Evolutionary conservation across 2,113 vertebrate genomes (phyloP), one percentile per base, ranked within the genome.

Genomic region (Microtus ochrogaster): DNA sequence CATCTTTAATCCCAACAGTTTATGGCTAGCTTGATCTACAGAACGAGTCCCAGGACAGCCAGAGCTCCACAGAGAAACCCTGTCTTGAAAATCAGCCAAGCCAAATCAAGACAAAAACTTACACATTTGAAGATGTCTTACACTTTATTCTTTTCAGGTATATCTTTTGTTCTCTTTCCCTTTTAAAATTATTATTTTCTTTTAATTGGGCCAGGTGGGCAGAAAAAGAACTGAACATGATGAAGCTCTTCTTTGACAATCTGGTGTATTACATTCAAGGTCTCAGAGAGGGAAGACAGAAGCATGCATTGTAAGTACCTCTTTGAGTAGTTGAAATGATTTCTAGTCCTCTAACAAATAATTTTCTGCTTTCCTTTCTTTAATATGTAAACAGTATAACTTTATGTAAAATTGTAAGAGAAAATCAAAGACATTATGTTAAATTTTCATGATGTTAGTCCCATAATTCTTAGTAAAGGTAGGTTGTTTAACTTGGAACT

Each of bases 221-320:
- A 14, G 99, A 99, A 98, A 99, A 99, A 98, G 99, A 99, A 90
- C 98, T 99, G 91, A 99, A 99, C 94, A 99, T 99, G 99, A 99
- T 99, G 99, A 99, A 99, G 93, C 99, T 99, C 93, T 99, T 99
- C 98, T 99, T 99, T 89, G 99, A 99, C 98, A 99, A 99, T 98
- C 98, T 99, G 96, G 99, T 99, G 95, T 99, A 99, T 98, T 99
- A 99, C 99, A 99, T 99, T 98, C 99, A 99, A 98, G 99, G 99
- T 91, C 99, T 99, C 90, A 98, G 99, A 83, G 99, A 99, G 96
- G 99, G 99, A 84, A 98, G 98, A 61, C 99, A 99, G 97, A 99
- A 99, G 97, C 99, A 99, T 72, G 99, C 99, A 17, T 98, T 99
- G 99, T 99, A 98, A 99, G 99, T 99, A 98, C 91, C 63, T n/a